phyloP scores from a whole-genome alignment of 2,888 invertebrate genomes.

The Desoria tigrina region DNA sequence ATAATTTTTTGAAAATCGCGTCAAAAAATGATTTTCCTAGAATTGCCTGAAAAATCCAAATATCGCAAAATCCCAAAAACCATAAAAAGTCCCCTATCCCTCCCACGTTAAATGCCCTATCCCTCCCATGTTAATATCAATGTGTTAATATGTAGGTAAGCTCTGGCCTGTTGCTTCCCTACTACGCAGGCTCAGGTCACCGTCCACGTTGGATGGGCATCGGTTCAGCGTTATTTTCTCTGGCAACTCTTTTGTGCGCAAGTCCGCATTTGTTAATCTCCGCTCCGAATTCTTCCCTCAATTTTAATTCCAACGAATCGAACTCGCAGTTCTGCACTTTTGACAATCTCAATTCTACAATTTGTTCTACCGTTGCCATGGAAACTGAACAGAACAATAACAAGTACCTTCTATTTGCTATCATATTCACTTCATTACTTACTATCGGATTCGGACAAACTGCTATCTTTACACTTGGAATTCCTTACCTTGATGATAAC shows the following conservation, averaged over 20 bases:
- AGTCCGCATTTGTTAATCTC: slow-evolving; percentile 74
- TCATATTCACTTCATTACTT: slow-evolving; percentile 83
- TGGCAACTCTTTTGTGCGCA: slow-evolving; percentile 82
- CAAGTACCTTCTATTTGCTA: slow-evolving; percentile 69
- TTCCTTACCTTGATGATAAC: slow-evolving; percentile 92
- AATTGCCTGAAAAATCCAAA: too few species aligned
- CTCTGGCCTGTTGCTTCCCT: slow-evolving; percentile 75
- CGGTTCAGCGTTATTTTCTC: slow-evolving; percentile 84
- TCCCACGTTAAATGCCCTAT: too few species aligned
- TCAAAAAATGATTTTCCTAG: too few species aligned
- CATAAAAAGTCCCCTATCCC: too few species aligned
- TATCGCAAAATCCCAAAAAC: too few species aligned
- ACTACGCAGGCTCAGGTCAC: slow-evolving; percentile 88
- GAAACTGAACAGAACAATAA: slow-evolving; percentile 21
- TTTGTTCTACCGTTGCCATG: slow-evolving; percentile 27
- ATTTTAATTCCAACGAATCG: slow-evolving; percentile 2
- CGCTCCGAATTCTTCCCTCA: slow-evolving; percentile 16
- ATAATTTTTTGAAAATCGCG: too few species aligned
- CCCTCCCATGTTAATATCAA: neutral
- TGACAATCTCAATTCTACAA: neutral
- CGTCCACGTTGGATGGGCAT: slow-evolving; percentile 91
- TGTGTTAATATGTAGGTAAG: slow-evolving; percentile 60
- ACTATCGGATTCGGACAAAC: slow-evolving; percentile 91
- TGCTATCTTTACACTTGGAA: slow-evolving; percentile 86
- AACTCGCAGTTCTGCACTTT: slow-evolving; percentile 20